phyloP scores from a whole-genome alignment of 2,113 vertebrate species.

The Alethe diademata region DNA sequence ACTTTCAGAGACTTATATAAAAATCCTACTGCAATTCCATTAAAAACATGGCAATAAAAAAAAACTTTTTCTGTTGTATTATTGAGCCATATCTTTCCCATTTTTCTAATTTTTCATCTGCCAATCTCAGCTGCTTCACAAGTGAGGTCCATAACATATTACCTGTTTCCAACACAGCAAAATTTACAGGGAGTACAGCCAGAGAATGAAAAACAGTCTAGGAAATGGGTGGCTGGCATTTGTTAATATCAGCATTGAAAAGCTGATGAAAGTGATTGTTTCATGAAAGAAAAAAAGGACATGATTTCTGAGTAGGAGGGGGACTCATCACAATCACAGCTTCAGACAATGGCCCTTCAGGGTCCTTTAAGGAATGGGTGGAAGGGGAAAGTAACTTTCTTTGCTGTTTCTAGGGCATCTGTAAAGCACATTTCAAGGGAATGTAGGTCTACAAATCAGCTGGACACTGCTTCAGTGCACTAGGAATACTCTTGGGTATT shows the following conservation, averaged over 20 bases:
- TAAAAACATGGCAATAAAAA: not conserved
- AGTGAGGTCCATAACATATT: not conserved
- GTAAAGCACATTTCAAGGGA: not conserved
- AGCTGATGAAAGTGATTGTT: not conserved
- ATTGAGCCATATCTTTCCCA: not conserved
- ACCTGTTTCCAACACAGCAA: not conserved
- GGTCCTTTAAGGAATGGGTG: not conserved
- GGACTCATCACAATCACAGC: not conserved
- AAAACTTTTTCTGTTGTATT: not conserved
- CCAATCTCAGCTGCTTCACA: not conserved
- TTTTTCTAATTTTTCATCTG: not conserved
- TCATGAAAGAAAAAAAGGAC: not conserved
- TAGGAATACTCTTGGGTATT: not conserved
- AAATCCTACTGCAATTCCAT: not conserved
- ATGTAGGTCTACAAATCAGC: not conserved
- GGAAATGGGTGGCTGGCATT: not conserved
- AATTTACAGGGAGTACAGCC: not conserved
- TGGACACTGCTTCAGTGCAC: not conserved
- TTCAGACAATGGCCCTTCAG: rapidly evolving
- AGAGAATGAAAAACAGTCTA: not conserved
- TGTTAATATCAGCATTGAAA: not conserved
- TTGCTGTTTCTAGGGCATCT: not conserved
- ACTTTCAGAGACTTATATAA: not conserved
- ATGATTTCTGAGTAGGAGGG: not conserved
- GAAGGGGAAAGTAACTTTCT: not conserved